phyloP scores from a whole-genome alignment of 2,888 invertebrate species.

The Lysandra bellargus region DNA sequence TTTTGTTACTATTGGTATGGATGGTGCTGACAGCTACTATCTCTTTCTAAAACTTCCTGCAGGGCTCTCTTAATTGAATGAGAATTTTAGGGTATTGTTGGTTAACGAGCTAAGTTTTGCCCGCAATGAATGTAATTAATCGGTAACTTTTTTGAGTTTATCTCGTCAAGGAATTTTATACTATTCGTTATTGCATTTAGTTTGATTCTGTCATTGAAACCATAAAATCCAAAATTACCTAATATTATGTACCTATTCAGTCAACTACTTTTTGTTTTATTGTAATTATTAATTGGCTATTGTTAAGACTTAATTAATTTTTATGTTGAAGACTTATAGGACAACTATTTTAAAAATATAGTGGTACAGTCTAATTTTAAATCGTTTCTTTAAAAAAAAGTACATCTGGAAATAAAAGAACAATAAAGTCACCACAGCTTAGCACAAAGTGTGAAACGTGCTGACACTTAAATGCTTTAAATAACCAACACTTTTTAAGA shows the following conservation, averaged over 20 bases:
- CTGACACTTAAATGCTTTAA: not conserved
- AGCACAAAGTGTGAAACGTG: not conserved
- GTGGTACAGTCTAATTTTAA: no score
- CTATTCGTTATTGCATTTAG: not conserved
- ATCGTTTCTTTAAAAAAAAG: no score
- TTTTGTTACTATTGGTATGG: conserved; percentile 48
- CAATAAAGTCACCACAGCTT: not conserved
- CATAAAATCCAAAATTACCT: not conserved
- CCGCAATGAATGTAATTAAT: conserved; percentile 76
- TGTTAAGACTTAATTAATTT: no score
- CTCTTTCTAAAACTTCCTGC: conserved; percentile 63
- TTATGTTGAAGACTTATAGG: no score
- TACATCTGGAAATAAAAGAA: not conserved
- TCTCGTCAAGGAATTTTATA: conserved; percentile 37
- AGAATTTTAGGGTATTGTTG: conserved; percentile 67
- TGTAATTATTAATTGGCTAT: no score
- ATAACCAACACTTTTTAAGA: not conserved
- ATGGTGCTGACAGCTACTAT: conserved; percentile 68
- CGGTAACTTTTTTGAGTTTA: conserved; percentile 63
- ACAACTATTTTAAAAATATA: no score
- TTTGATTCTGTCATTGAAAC: not conserved
- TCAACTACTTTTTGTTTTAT: no score
- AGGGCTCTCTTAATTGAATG: conserved; percentile 72
- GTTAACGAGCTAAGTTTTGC: conserved; percentile 75
- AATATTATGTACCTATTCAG: no score